These are phyloP conservation scores for Muraenolepis orangiensis DNA, from an alignment of 2,797 vertebrate species.

Conservation along the genomic window DNA sequence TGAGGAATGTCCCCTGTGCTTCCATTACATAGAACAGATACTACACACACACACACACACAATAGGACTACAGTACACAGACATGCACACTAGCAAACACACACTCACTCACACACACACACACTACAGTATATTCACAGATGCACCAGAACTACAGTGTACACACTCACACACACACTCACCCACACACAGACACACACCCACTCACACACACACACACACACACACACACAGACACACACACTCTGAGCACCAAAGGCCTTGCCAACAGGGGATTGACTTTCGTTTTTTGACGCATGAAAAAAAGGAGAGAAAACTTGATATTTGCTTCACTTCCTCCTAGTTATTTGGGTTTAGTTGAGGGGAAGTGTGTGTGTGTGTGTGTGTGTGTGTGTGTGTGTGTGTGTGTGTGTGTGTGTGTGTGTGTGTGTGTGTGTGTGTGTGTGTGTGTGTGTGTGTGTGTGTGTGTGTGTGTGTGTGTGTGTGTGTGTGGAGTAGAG, in stretches of 20 bases:
- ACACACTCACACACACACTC: conserved; percentile 13
- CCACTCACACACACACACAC: too few relatives aligned
- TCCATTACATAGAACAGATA: not conserved
- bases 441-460: conserved; percentile 5
- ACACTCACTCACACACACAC: not conserved
- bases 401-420: conserved; percentile 21
- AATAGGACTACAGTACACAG: too few relatives aligned
- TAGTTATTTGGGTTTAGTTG: conserved; percentile 49
- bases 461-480: conserved; percentile 18
- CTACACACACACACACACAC: not conserved
- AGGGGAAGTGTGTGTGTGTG: conserved; percentile 6
- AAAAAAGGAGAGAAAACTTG: conserved; percentile 45
- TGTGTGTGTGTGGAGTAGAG: conserved; percentile 37
- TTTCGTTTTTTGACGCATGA: conserved; percentile 55
- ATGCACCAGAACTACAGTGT: not conserved
- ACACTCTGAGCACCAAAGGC: conserved; percentile 49
- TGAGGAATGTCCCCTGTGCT: not conserved
- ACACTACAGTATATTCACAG: conserved; percentile 21
- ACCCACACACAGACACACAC: not conserved
- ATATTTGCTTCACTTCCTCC: conserved; percentile 47
- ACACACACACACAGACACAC: not conserved
- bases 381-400: conserved; percentile 16
- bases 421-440: conserved; percentile 21
- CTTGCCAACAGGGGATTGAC: conserved; percentile 37
- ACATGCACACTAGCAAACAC: not conserved